A percentile compares a stretch with the other conserved stretches of the same genome.
Conservation (phyloP, 2,113 vertebrate genomes). For the Eurystomus gularis region DNA sequence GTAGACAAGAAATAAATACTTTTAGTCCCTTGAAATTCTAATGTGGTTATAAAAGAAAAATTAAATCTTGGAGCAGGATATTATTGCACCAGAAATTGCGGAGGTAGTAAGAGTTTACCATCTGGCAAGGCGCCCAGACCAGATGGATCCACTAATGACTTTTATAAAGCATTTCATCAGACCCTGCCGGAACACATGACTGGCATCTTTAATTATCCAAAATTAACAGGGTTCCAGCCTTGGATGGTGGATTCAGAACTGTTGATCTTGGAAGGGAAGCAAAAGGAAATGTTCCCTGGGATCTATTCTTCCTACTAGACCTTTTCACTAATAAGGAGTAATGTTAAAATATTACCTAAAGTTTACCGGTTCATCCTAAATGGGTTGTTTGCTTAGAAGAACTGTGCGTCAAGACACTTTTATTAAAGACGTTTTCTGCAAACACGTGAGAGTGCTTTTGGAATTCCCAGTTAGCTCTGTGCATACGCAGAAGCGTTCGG, state of each 20-base stretch:
- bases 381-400: not conserved
- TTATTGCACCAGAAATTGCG: constrained; percentile 33
- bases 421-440: not conserved
- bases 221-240: constrained; percentile 55
- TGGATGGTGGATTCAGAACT: constrained; percentile 25
- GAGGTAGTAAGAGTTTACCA: constrained; percentile 62
- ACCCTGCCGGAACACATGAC: constrained; percentile 56
- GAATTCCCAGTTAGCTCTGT: not conserved
- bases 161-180: constrained; percentile 69
- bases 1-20: not conserved
- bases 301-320: constrained; percentile 19
- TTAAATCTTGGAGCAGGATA: not conserved
- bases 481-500: not conserved
- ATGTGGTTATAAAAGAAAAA: not conserved
- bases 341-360: not conserved
- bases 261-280: not conserved
- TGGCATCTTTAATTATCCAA: constrained; percentile 69
- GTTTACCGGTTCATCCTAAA: not conserved
- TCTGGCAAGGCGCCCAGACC: constrained; percentile 70
- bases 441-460: not conserved
- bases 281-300: constrained; percentile 12
- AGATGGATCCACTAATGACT: constrained; percentile 77
- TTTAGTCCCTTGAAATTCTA: not conserved
- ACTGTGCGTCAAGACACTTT: not conserved
- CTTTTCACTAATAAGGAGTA: constrained; percentile 9